Evolutionary conservation across 2,888 invertebrate genomes (phyloP).

Genomic region (Lobophora halterata): DNA sequence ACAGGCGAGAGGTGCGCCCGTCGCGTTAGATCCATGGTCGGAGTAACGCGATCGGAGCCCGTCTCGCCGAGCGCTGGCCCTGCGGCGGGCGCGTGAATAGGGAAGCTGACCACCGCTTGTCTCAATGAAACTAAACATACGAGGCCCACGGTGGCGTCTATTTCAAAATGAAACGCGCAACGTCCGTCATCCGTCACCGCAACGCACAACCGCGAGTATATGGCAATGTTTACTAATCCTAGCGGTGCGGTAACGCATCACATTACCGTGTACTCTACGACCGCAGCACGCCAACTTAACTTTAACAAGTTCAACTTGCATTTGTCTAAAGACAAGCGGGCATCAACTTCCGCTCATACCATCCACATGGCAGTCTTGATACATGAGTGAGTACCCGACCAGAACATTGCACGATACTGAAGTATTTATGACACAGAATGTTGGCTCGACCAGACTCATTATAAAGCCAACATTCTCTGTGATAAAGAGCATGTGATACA

Average conservation of each 20-base stretch:
- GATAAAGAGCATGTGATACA: constrained; percentile 6
- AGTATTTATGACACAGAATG: constrained; percentile 10
- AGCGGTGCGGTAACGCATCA: constrained; percentile 11
- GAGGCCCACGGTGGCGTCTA: background rate
- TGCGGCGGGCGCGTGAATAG: constrained; percentile 15
- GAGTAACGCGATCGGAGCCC: constrained; percentile 1
- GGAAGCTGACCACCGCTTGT: constrained; percentile 10
- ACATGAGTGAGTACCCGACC: constrained; percentile 24
- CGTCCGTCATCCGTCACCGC: constrained; percentile 10
- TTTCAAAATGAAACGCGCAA: background rate
- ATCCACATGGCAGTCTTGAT: constrained; percentile 26
- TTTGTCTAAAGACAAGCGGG: constrained; percentile 9
- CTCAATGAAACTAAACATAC: background rate
- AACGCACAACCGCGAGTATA: constrained; percentile 10
- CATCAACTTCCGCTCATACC: constrained; percentile 14
- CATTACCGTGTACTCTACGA: constrained; percentile 1
- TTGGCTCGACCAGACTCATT: constrained; percentile 9
- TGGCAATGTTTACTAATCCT: constrained; percentile 17
- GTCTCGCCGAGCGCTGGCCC: constrained; percentile 19
- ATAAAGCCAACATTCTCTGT: constrained; percentile 15
- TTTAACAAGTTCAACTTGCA: constrained; percentile 6
- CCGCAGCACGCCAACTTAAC: background rate
- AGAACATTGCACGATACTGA: constrained; percentile 20
- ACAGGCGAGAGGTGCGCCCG: constrained; percentile 22
- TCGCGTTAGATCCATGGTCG: constrained; percentile 2